Conservation (phyloP, 1,140 invertebrate species). For the Drosophila guanche region DNA sequence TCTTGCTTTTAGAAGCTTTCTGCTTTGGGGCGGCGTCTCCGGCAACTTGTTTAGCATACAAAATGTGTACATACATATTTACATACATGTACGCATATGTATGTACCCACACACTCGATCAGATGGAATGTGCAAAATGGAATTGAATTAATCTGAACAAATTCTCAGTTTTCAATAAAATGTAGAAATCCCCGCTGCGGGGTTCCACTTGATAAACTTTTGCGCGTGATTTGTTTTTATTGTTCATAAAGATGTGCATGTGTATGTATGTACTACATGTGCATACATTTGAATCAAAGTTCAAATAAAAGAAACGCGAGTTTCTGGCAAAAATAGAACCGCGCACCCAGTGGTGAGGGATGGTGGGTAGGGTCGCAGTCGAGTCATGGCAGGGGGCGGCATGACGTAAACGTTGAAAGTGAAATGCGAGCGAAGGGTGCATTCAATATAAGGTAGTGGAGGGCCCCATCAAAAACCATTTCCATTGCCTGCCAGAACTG, state of each 20-base stretch:
- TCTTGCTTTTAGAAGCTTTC: constrained; percentile 19
- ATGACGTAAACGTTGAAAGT: constrained; percentile 62
- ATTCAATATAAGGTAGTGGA: no score
- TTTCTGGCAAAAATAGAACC: constrained; percentile 28
- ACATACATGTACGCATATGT: not conserved
- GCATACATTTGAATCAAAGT: constrained; percentile 28
- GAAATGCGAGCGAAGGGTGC: no score
- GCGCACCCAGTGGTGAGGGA: not conserved
- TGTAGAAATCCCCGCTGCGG: no score
- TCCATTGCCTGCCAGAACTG: no score
- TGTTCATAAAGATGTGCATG: not conserved
- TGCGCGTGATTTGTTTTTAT: no score
- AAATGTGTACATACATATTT: not conserved
- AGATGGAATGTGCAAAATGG: constrained; percentile 20
- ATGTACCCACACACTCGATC: constrained; percentile 10
- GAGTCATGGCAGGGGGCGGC: constrained; percentile 10
- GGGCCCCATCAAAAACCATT: no score
- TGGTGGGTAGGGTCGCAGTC: constrained; percentile 9
- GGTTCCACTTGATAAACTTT: no score
- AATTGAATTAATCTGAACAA: no score
- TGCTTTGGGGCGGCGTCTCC: constrained; percentile 4
- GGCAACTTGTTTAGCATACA: constrained; percentile 54
- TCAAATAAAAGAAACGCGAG: constrained; percentile 18
- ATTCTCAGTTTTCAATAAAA: no score
- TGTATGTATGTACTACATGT: constrained; percentile 7